phyloP scores from a whole-genome alignment of 1,140 invertebrate species.

The Antheraea pernyi region DNA sequence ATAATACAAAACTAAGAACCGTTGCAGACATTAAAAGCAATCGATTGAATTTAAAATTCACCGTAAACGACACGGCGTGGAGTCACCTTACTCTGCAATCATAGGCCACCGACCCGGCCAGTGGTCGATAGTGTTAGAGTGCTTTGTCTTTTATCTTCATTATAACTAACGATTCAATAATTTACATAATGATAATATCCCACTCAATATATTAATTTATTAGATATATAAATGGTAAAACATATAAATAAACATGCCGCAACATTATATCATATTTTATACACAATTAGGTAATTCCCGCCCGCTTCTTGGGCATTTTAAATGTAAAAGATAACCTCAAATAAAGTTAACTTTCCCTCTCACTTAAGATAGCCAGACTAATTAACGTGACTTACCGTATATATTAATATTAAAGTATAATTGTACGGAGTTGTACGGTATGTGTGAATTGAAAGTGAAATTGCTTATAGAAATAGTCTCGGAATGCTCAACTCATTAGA shows the following conservation, averaged over 20 bases:
- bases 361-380: background rate
- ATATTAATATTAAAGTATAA: background rate
- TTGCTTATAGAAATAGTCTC: background rate
- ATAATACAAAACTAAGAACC: background rate
- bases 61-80: constrained; percentile 26
- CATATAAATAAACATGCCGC: no score
- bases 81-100: constrained; percentile 40
- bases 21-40: constrained; percentile 12
- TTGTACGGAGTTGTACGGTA: background rate
- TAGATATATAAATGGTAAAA: no score
- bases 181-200: background rate
- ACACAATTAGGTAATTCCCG: no score
- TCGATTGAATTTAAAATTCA: constrained; percentile 40
- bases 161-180: background rate
- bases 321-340: no score
- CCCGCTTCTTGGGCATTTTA: no score
- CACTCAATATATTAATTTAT: no score
- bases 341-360: background rate
- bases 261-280: no score
- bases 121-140: constrained; percentile 40
- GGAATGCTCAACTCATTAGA: constrained; percentile 2
- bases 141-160: constrained; percentile 16
- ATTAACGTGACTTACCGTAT: background rate
- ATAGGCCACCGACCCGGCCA: constrained; percentile 46
- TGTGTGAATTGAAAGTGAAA: constrained; percentile 3